Evolutionary conservation across 2,888 invertebrate species (phyloP).

Genomic region (Acrobasis repandana): DNA sequence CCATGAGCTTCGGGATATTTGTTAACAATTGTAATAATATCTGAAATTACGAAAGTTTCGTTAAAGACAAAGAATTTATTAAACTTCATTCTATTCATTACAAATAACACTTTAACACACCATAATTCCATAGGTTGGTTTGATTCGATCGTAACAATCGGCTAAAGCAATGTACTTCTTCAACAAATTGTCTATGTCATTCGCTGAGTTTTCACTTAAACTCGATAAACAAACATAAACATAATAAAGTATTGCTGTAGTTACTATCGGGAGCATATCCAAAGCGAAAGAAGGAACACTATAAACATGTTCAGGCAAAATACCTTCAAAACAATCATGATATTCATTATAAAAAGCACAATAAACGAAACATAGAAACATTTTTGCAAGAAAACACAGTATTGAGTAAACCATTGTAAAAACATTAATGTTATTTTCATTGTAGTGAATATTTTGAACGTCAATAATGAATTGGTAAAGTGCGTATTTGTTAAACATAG

Average conservation of each 20-base stretch:
- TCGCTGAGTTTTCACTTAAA: not conserved
- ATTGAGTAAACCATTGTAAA: no score
- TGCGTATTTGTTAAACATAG: not conserved
- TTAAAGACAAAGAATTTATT: not conserved
- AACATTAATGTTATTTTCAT: not conserved
- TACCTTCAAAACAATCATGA: not conserved
- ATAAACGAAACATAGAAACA: not conserved
- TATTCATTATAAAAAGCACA: not conserved
- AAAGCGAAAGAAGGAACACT: not conserved
- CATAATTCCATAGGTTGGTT: no score
- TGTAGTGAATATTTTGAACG: not conserved
- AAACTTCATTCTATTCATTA: not conserved
- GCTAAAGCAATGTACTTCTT: not conserved
- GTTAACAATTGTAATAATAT: not conserved
- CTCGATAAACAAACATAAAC: not conserved
- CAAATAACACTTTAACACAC: no score
- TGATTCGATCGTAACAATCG: no score
- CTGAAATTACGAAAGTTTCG: not conserved
- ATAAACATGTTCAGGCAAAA: not conserved
- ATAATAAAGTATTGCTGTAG: not conserved
- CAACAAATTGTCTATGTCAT: not conserved
- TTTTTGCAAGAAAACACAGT: not conserved
- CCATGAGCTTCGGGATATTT: slow-evolving; percentile 1
- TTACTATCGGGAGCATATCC: not conserved
- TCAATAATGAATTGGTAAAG: no score